phyloP scores from a whole-genome alignment of 2,888 invertebrate species.

The Pollenia labialis region DNA sequence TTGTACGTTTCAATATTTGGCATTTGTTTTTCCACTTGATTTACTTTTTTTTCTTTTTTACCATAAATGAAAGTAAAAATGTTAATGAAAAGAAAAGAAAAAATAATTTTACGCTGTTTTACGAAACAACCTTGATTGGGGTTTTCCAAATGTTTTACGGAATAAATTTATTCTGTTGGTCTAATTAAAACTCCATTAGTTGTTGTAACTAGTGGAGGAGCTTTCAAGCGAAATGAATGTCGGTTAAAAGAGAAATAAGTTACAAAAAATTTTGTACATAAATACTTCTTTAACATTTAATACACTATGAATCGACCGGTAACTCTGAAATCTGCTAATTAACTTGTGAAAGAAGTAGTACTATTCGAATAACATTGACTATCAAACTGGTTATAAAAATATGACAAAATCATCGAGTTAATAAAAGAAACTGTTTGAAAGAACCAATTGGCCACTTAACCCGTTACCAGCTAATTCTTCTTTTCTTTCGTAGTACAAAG shows the following conservation, averaged over 20 bases:
- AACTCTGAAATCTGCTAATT: no score
- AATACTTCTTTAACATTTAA: neutral
- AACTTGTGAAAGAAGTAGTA: no score
- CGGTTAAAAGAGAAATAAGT: neutral
- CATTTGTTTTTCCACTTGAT: slow-evolving; percentile 27
- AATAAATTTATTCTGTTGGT: neutral
- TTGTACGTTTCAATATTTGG: neutral
- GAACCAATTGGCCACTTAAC: no score
- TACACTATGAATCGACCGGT: neutral
- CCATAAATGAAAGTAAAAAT: neutral
- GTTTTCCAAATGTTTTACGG: neutral
- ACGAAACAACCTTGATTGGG: slow-evolving; percentile 19
- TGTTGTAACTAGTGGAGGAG: neutral
- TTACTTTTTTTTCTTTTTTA: slow-evolving; percentile 16
- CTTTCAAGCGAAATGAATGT: neutral
- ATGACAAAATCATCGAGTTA: no score
- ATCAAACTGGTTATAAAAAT: no score
- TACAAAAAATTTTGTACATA: neutral
- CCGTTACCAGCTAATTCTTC: no score
- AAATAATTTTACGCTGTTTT: slow-evolving; percentile 9
- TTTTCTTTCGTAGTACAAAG: no score
- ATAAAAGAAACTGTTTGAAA: no score
- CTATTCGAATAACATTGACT: no score
- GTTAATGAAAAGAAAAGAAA: neutral
- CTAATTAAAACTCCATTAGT: slow-evolving; percentile 58